Conservation (phyloP, 1,140 invertebrate genomes). For the Macrocentrus cingulum region DNA sequence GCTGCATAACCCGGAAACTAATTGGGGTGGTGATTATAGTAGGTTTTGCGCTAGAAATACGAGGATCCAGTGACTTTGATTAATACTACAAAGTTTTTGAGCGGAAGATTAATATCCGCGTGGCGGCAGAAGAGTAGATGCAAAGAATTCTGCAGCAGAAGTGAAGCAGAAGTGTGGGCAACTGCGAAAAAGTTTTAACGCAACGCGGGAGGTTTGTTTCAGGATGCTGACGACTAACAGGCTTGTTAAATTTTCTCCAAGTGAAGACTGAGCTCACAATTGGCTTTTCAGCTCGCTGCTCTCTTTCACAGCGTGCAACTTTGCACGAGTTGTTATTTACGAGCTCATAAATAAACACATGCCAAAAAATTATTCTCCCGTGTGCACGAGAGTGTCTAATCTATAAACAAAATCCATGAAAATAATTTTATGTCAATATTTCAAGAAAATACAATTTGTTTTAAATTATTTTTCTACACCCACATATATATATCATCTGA, state of each 20-base stretch:
- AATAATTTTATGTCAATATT: too few species aligned
- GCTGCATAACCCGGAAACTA: constrained; percentile 37
- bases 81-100: constrained; percentile 50
- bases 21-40: constrained; percentile 47
- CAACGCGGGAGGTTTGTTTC: constrained; percentile 36
- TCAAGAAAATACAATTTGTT: too few species aligned
- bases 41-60: constrained; percentile 43
- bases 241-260: background rate
- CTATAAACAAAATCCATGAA: background rate
- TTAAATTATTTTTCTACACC: too few species aligned
- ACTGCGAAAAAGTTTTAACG: constrained; percentile 39
- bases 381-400: too few species aligned
- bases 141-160: background rate
- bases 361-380: background rate
- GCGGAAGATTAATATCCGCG: constrained; percentile 45
- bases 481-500: too few species aligned
- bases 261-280: background rate
- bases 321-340: background rate
- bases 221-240: constrained; percentile 3
- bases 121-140: constrained; percentile 12
- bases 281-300: constrained; percentile 3
- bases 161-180: constrained; percentile 10
- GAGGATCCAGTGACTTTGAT: constrained; percentile 43
- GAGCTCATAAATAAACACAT: background rate
- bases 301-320: background rate